Evolutionary conservation across 1,140 invertebrate genomes (phyloP), one percentile per base, ranked within the genome.

Genomic region (Caenorhabditis latens): DNA sequence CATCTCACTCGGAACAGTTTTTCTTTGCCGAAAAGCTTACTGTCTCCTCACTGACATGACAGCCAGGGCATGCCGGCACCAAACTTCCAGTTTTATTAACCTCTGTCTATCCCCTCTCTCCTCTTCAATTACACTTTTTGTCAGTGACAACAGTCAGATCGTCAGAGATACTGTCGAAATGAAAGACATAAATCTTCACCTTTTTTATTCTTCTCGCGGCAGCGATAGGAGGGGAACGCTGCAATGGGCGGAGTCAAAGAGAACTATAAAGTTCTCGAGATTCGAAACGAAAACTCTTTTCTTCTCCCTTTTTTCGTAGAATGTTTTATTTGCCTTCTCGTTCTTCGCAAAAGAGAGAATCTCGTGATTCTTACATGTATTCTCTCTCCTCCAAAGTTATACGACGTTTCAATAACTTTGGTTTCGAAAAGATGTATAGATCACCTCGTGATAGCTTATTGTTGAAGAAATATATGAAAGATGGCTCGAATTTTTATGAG

Each of bases 141-240:
- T 63, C 55, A 21, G 55, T 58, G 83, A 84, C 55, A 84, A 58
- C 55, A 57, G n/a, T n/a, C 24, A 84, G 42, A 84, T 61, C 55
- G 83, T 46, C 83, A 84, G 83, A 84, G 55, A 84, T 58, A 61
- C 82, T n/a, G 57, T 58, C 48, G 79, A 83, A 67, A 75, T 6
- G 11, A 19, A 75, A 46, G n/a, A 11, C 21, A 75, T 75, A 75
- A 75, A 75, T 75, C 67, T 75, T n/a, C 9, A 2, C 19, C 19
- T 48, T 46, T 75, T 46, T 75, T 46, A 5, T 42, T 48, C 21
- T 40, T 40, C 32, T 65, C 32, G 32, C 32, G 32, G 32, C 32
- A 32, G 2, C 32, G 32, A 32, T 32, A 32, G 32, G 32, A 40
- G 32, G 11, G 61, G 61, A 65, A 65, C 61, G 61, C n/a, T n/a